Conservation (phyloP, 2,113 vertebrate species). For the Leptocoma aspasia region DNA sequence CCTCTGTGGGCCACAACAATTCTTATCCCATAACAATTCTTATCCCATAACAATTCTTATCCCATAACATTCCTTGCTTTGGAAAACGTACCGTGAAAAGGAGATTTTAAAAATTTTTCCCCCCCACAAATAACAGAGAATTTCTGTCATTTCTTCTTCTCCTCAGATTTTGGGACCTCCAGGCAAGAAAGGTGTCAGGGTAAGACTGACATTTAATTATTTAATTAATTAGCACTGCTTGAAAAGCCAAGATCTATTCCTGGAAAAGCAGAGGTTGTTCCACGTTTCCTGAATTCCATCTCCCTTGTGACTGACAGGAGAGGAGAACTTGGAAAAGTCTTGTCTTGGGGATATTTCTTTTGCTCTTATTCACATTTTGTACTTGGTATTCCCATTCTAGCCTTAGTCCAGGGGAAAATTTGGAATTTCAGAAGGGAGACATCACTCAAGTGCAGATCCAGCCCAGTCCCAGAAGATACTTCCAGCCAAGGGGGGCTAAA, state of each 20-base stretch:
- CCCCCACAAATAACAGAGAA: background rate
- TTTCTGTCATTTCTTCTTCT: background rate
- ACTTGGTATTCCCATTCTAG: background rate
- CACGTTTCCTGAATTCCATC: background rate
- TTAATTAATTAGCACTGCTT: background rate
- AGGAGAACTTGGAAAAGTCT: background rate
- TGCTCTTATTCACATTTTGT: background rate
- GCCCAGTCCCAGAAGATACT: background rate
- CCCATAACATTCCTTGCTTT: background rate
- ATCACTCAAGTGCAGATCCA: background rate
- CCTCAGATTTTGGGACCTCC: slow-evolving; percentile 82
- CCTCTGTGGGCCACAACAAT: background rate
- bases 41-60: background rate
- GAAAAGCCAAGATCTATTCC: background rate
- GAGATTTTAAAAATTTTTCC: background rate
- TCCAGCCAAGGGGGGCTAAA: background rate
- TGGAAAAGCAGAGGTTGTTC: background rate
- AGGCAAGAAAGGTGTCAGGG: slow-evolving; percentile 83
- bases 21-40: too few relatives aligned
- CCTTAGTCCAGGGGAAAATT: background rate
- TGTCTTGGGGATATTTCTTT: background rate
- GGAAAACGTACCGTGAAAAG: background rate
- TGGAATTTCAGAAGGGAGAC: background rate
- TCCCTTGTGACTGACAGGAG: background rate
- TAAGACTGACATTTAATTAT: slow-evolving; percentile 43